Percentiles rank a stretch among this genome's conserved stretches.
Evolutionary conservation across 2,797 vertebrate species (phyloP).

Genomic region (Poecilia gillii): DNA sequence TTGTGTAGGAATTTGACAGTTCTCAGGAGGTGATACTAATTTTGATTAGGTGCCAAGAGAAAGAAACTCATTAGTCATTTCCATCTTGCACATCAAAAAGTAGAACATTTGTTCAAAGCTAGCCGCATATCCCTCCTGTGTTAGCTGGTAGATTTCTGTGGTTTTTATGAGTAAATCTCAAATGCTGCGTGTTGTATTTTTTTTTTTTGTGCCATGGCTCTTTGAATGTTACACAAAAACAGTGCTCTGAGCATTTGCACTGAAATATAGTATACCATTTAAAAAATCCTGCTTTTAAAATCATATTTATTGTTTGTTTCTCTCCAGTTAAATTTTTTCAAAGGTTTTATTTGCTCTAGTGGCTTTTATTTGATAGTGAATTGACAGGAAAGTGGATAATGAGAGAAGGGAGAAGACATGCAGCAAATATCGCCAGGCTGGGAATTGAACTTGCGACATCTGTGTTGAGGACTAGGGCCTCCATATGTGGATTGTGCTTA

Average conservation of each 20-base stretch:
- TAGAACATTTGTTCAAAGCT: slow-evolving; percentile 11
- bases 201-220: neutral
- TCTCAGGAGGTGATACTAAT: neutral
- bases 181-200: neutral
- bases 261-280: neutral
- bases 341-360: no score
- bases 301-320: slow-evolving; percentile 17
- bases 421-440: no score
- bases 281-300: neutral
- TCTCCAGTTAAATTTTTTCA: no score
- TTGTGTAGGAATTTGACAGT: neutral
- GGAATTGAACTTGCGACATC: no score
- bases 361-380: no score
- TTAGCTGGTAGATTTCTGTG: neutral
- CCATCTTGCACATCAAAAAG: slow-evolving; percentile 17
- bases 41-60: neutral
- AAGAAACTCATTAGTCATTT: slow-evolving; percentile 21
- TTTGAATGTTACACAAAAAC: neutral
- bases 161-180: slow-evolving; percentile 13
- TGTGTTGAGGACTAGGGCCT: no score
- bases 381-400: no score
- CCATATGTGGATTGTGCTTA: no score
- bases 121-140: slow-evolving; percentile 17
- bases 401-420: no score
- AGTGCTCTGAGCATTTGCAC: neutral